Percentiles rank a stretch among this genome's conserved stretches.
Conservation (phyloP, 2,113 vertebrate species). For the Oostethus manadensis region DNA sequence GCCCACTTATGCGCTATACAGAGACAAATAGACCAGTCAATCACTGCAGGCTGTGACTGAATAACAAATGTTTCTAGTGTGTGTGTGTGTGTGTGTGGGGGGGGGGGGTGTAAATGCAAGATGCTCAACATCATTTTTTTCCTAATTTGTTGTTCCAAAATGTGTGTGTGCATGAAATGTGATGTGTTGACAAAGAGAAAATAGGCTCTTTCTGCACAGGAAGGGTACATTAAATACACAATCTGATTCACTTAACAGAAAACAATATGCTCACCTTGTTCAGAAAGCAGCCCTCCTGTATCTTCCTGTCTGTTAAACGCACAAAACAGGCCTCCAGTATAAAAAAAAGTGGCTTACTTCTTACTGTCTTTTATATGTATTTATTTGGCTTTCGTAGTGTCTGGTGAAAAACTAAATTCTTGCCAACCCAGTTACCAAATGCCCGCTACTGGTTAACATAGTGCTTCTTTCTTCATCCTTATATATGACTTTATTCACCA, state of each 20-base stretch:
- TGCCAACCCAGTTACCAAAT: too few species aligned
- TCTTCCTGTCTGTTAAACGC: too few species aligned
- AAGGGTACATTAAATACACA: neutral
- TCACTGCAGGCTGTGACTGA: slow-evolving; percentile 56
- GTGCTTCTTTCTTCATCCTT: too few species aligned
- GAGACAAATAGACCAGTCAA: slow-evolving; percentile 71
- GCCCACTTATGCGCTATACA: slow-evolving; percentile 62
- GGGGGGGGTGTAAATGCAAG: slow-evolving; percentile 9
- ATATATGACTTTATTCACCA: too few species aligned
- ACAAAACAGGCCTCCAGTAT: too few species aligned
- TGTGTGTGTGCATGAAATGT: slow-evolving; percentile 9
- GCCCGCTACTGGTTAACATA: too few species aligned
- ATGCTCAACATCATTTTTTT: slow-evolving; percentile 3
- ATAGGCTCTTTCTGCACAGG: neutral
- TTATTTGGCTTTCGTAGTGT: too few species aligned
- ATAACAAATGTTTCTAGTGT: slow-evolving; percentile 54
- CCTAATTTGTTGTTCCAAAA: slow-evolving; percentile 19
- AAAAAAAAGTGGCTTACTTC: too few species aligned
- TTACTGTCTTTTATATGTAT: too few species aligned
- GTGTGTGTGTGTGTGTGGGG: slow-evolving; percentile 18
- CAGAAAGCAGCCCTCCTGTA: too few species aligned
- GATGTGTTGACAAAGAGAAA: slow-evolving; percentile 12
- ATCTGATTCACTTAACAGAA: neutral
- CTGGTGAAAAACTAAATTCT: too few species aligned
- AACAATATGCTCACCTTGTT: too few species aligned